Base-by-base conservation (phyloP, 2,797 vertebrate genomes). In the Percopsis omiscomaycus region DNA sequence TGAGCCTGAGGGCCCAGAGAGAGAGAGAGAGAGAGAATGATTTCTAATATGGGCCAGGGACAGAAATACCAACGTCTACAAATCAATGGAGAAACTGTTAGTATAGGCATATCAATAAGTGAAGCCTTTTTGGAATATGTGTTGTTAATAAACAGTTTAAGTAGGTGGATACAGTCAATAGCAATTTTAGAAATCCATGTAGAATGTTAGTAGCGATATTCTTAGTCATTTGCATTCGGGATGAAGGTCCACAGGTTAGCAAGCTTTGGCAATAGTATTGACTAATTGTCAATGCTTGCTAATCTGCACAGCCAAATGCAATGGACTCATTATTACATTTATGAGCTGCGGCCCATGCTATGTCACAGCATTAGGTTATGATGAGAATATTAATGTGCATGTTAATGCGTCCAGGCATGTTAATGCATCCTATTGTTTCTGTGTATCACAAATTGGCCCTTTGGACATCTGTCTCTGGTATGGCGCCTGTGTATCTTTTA, bases 41-140 rank as follows among this genome's bases (percentile, higher is more conserved):
- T 75, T 80, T 74, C 75, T 81, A 71, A 83, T 75, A 63, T 77
- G 53, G 60, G 71, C 66, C 65, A 37, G 68, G 79, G 77, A 75
- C 74, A 71, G 66, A 72, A 47, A 37, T 68, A 69, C 82, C 75
- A 81, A 82, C 64, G 79, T 79, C 51, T 61, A 68, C 51, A 73
- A 73, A 71, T 56, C 63, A 64, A 76, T 29, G 67, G 47, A 74
- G 74, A 68, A 67, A 37, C 32, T 8, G 32, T 37, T 37, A 8
- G 32, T 37, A 37, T 37, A 37, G 32, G 32, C 32, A 37, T 5
- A 37, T 37, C 5, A 37, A 37, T 37, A 37, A 37, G 5, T 5
- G 5, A 37, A 37, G 32, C 32, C 32, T 37, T 37, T 8, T 37
- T 37, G 4, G 5, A 5, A 5, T 2, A 37, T 37, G 32, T 37